Evolutionary conservation across 1,140 invertebrate genomes (phyloP), one percentile per base, ranked within the genome.

Genomic region (Melipona quadrifasciata): DNA sequence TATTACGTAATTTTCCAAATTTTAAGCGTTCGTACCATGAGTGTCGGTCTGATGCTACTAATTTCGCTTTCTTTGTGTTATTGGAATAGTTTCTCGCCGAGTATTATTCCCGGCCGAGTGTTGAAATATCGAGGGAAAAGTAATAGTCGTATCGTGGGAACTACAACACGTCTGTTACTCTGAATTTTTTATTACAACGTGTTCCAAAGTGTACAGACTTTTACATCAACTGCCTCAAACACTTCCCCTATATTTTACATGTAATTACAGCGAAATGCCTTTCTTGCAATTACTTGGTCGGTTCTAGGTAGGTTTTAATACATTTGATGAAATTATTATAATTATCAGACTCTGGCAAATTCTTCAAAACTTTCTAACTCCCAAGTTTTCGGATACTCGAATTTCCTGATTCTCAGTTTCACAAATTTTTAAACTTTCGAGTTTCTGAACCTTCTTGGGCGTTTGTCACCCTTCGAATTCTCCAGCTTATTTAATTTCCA

Each of bases 71-170:
- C 73, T 86, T 61, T 24, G n/a, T 27, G 16, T 39, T 51, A 55
- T 65, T 65, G 21, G 14, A n/a, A 65, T 77, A 77, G 64, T 77
- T 65, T 65, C 39, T 31, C 39, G 34, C 10, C 16, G 19, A 19
- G 4, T 51, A 65, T 65, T 51, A 74, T 65, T 64, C 57, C 61
- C 24, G 65, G 19, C 64, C 47, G 34, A 67, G 65, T 80, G 77
- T 68, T 12, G 77, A 80, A 80, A 80, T 24, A 34, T 70, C 65
- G 51, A 64, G 10, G 47, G 57, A 80, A 80, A 80, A 34, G 31
- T 39, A 79, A 58, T 80, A n/a, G 70, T 34, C 21, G 57, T 86
- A 87, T 64, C 84, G 78, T 87, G 84, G 53, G 73, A 77, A 87
- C 70, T 73, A 65, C 16, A 39, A 68, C 74, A 24, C 31, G 74